Evolutionary conservation across 2,797 vertebrate genomes (phyloP), one percentile per base, ranked within the genome.

Genomic region (Mallotus villosus): DNA sequence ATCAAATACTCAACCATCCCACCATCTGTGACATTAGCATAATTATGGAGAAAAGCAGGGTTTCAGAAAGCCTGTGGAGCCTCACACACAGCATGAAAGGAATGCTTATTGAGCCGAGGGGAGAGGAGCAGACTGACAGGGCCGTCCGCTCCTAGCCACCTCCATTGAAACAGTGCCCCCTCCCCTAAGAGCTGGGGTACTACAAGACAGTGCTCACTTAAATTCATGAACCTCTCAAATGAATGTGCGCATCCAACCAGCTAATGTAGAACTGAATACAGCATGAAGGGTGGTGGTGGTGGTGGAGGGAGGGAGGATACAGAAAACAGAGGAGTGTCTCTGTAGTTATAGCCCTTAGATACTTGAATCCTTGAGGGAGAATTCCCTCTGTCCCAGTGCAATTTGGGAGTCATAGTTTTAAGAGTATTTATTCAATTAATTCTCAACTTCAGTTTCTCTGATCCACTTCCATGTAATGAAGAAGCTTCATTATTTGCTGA

Each of bases 1-100:
- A 88, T 87, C 87, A 88, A 89, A 86, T 87, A 87, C 85, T 85
- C 88, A 88, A 84, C 91, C 87, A 86, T 89, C 84, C 88, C 81
- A 87, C 91, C 89, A 92, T 92, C 91, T 92, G 92, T 84, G 60
- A 80, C 78, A 91, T 92, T 91, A 87, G 84, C 90, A 92, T 93
- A 92, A 92, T 92, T 90, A 91, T 86, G 89, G 81, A 87, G 87
- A 87, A 89, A 84, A 78, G 76, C 82, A 67, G 87, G 78, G 74
- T 88, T 87, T 85, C 80, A 78, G 62, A 85, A 88, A 90, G 88
- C 88, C 87, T 82, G 85, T 82, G 83, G 83, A 86, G 86, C 84
- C 68, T 77, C 58, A 37, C 82, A 76, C 82, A 71, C 86, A 74
- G 86, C 88, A 89, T 91, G 88, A 90, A 88, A 89, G 86, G 85